Conservation (phyloP, 2,888 invertebrate species). For the Cheilosia vulpina region DNA sequence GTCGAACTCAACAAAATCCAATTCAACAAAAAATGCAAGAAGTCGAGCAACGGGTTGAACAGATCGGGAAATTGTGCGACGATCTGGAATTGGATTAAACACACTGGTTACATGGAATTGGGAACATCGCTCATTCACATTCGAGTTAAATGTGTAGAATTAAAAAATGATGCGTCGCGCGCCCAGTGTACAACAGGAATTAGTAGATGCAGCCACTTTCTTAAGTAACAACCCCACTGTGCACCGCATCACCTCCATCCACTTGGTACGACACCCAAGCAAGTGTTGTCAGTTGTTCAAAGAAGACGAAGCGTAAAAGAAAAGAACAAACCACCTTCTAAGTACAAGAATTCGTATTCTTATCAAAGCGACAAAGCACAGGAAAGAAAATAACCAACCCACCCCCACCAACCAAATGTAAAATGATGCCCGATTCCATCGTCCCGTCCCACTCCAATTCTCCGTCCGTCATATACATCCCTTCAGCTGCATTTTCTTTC, state of each 20-base stretch:
- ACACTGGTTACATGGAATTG: too few relatives aligned
- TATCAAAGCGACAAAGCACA: conserved; percentile 50
- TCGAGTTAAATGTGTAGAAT: too few relatives aligned
- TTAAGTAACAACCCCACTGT: conserved; percentile 15
- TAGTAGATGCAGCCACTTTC: neutral
- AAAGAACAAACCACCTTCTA: conserved; percentile 42
- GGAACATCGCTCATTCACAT: too few relatives aligned
- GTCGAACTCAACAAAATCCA: too few relatives aligned
- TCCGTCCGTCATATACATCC: conserved; percentile 26
- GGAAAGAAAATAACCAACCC: conserved; percentile 12
- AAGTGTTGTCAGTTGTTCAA: conserved; percentile 44
- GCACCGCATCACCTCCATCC: conserved; percentile 2
- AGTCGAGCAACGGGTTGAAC: too few relatives aligned
- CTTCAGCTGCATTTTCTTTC: conserved; percentile 61
- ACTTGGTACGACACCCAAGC: neutral
- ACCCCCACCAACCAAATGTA: conserved; percentile 33
- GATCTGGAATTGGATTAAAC: too few relatives aligned
- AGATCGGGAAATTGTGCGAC: too few relatives aligned
- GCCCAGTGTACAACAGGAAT: neutral
- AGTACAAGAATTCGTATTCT: conserved; percentile 64
- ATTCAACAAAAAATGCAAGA: too few relatives aligned
- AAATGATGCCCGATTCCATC: conserved; percentile 54
- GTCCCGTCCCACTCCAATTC: conserved; percentile 35
- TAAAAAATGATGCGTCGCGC: too few relatives aligned
- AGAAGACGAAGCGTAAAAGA: conserved; percentile 30